Conservation (phyloP, 2,113 vertebrate genomes). For the Ia io region DNA sequence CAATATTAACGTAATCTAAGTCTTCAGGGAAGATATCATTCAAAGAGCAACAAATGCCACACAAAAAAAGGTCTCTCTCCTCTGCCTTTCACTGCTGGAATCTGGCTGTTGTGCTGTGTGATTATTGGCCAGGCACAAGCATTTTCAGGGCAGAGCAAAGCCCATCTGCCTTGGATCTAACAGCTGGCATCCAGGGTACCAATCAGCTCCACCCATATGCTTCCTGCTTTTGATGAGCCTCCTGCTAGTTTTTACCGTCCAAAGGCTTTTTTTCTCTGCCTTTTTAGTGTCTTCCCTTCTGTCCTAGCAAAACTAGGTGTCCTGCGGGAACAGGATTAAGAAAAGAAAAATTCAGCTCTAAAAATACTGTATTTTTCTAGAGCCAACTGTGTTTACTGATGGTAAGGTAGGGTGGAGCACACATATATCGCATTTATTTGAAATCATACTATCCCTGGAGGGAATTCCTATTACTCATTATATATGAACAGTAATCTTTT, state of each 20-base stretch:
- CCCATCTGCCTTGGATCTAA: slow-evolving; percentile 62
- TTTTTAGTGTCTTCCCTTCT: slow-evolving; percentile 3
- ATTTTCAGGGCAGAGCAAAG: slow-evolving; percentile 51
- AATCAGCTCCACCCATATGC: slow-evolving; percentile 27
- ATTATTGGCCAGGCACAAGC: slow-evolving; percentile 60
- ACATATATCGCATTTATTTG: neutral
- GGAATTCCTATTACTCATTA: neutral
- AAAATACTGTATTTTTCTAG: slow-evolving; percentile 36
- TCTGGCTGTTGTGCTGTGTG: slow-evolving; percentile 62
- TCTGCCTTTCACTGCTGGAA: slow-evolving; percentile 49
- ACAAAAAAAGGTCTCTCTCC: neutral
- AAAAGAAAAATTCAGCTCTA: slow-evolving; percentile 30
- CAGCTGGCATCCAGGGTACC: slow-evolving; percentile 51
- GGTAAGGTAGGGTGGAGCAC: neutral
- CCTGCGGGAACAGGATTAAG: neutral
- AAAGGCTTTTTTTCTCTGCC: slow-evolving; percentile 40
- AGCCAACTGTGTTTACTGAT: neutral
- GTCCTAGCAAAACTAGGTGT: slow-evolving; percentile 21
- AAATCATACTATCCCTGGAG: neutral
- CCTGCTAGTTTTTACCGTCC: slow-evolving; percentile 46
- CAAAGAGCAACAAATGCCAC: slow-evolving; percentile 49
- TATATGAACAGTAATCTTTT: neutral
- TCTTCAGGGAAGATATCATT: slow-evolving; percentile 51
- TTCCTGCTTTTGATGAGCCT: slow-evolving; percentile 35
- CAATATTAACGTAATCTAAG: slow-evolving; percentile 58